Evolutionary conservation across 2,113 vertebrate genomes (phyloP).

Genomic region (Athene noctua): DNA sequence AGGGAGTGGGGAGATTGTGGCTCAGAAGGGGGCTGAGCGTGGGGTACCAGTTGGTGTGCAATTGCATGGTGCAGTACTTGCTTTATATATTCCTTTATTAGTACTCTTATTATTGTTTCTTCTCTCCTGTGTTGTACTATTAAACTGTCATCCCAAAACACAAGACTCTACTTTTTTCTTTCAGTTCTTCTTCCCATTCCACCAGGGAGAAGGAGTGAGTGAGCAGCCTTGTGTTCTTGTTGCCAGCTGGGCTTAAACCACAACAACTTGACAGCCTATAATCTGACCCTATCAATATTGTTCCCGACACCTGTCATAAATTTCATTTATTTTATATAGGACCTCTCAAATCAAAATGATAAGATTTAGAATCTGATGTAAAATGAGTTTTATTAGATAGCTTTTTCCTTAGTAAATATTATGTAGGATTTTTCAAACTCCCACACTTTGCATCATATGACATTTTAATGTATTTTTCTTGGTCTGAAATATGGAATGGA

Average conservation of each 20-base stretch:
- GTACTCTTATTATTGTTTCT: background rate
- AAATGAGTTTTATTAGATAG: background rate
- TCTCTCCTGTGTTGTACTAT: background rate
- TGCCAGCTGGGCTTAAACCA: too few relatives aligned
- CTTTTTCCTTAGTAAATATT: background rate
- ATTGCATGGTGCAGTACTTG: background rate
- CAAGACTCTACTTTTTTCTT: background rate
- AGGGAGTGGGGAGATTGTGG: too few relatives aligned
- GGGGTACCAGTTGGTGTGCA: background rate
- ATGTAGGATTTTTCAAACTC: background rate
- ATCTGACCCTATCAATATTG: background rate
- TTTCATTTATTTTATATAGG: background rate
- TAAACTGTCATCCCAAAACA: background rate
- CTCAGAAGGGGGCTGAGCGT: background rate
- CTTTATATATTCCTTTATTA: background rate
- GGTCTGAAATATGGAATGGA: background rate
- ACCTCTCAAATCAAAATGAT: background rate
- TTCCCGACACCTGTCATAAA: background rate
- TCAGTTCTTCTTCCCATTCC: background rate
- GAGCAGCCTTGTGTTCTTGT: background rate
- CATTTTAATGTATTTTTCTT: background rate
- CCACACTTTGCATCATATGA: fast-evolving
- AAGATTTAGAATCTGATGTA: background rate
- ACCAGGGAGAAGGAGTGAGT: background rate
- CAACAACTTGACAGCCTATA: background rate